A percentile compares a stretch with the other conserved stretches of the same genome.
These are phyloP conservation scores for Heliconius eleuchia DNA, from an alignment of 1,140 invertebrate species.

Conservation along the genomic window DNA sequence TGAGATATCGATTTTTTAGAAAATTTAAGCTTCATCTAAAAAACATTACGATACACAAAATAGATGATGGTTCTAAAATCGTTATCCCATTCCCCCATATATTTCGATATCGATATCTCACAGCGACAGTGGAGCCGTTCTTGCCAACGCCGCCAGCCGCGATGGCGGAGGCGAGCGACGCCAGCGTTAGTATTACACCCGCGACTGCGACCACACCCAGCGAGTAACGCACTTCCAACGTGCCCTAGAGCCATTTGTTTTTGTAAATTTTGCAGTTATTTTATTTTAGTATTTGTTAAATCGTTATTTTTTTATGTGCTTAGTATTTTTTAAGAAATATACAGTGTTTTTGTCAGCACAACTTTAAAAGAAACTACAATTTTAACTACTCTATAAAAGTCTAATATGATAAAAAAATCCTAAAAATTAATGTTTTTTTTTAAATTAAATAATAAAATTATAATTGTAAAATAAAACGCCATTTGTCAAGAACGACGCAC, in stretches of 20 bases:
- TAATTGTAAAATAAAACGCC: too few relatives aligned
- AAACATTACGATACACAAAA: background rate
- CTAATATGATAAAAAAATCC: too few relatives aligned
- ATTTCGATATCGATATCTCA: constrained; percentile 83
- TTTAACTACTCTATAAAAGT: too few relatives aligned
- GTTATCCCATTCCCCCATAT: constrained; percentile 13
- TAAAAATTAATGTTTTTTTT: too few relatives aligned
- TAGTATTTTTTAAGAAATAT: too few relatives aligned
- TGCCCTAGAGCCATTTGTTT: constrained; percentile 51
- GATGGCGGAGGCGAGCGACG: constrained; percentile 88
- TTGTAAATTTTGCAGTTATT: background rate
- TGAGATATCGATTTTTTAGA: background rate
- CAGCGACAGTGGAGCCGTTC: constrained; percentile 95
- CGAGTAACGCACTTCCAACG: constrained; percentile 87
- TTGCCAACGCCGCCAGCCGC: constrained; percentile 97
- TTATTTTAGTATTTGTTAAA: background rate
- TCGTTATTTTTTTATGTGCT: too few relatives aligned
- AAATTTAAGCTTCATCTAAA: background rate
- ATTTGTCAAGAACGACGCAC: too few relatives aligned
- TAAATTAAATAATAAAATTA: too few relatives aligned
- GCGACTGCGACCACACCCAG: constrained; percentile 87
- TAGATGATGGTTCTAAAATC: background rate
- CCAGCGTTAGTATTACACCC: constrained; percentile 86
- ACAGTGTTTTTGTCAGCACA: too few relatives aligned
- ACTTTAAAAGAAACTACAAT: too few relatives aligned